Evolutionary conservation across 2,797 vertebrate genomes (phyloP).

Genomic region (Pempheris klunzingeri): DNA sequence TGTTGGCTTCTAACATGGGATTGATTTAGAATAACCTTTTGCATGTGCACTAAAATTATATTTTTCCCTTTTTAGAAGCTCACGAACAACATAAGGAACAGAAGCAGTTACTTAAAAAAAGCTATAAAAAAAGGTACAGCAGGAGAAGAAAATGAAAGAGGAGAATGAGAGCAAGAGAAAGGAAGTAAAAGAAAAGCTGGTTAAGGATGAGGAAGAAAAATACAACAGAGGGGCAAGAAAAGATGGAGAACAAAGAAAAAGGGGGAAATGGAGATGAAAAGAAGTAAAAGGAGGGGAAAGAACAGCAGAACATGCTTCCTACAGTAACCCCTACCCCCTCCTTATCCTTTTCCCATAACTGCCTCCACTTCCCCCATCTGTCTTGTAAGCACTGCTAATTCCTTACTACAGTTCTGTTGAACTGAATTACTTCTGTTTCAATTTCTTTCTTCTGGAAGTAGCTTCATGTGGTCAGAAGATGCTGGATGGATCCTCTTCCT

Average conservation of each 20-base stretch:
- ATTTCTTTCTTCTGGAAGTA: conserved; percentile 3
- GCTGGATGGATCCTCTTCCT: conserved; percentile 29
- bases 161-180: background rate
- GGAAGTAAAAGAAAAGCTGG: too few relatives aligned
- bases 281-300: too few relatives aligned
- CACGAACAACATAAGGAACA: background rate
- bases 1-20: background rate
- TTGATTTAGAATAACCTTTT: background rate
- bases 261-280: background rate
- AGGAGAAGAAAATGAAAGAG: background rate
- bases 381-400: background rate
- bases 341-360: background rate
- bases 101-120: background rate
- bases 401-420: background rate
- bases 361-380: background rate
- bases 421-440: conserved; percentile 4
- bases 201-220: background rate
- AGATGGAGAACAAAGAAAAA: background rate
- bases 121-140: background rate
- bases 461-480: conserved; percentile 25
- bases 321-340: background rate
- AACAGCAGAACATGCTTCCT: background rate
- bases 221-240: background rate
- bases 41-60: background rate
- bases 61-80: background rate